These are phyloP conservation scores for Erinaceus europaeus DNA, from an alignment of 2,113 vertebrate genomes.

Conservation along the genomic window DNA sequence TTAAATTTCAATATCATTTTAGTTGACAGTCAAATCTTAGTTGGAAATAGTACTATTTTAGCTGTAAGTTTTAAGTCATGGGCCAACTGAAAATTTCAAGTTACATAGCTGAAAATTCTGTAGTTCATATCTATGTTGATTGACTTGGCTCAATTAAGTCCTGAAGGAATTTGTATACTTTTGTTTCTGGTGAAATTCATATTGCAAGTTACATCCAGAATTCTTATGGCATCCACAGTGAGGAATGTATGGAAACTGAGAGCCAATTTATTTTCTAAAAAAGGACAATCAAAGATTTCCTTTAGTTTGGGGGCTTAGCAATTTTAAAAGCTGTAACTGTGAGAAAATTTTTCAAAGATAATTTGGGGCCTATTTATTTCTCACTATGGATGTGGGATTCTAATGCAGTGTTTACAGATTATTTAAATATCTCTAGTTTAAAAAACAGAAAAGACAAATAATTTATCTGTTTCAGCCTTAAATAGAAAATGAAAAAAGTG, in stretches of 20 bases:
- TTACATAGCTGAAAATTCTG: constrained; percentile 18
- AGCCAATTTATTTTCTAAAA: constrained; percentile 32
- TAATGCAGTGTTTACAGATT: too few species aligned
- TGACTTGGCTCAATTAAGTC: constrained; percentile 3
- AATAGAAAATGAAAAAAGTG: too few species aligned
- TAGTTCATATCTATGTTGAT: not conserved
- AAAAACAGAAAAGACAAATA: too few species aligned
- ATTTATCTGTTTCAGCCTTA: too few species aligned
- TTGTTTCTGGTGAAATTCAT: constrained; percentile 41
- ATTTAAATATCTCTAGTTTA: too few species aligned
- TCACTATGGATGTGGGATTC: too few species aligned
- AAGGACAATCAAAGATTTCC: not conserved
- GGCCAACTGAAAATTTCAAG: constrained; percentile 28
- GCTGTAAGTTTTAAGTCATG: constrained; percentile 5
- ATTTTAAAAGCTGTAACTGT: too few species aligned
- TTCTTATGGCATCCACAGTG: not conserved
- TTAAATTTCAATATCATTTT: constrained; percentile 41
- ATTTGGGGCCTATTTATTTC: constrained; percentile 10
- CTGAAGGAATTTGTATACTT: not conserved
- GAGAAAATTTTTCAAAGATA: constrained; percentile 32
- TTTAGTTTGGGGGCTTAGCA: too few species aligned
- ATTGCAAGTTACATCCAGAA: not conserved
- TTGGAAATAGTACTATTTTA: constrained; percentile 16
- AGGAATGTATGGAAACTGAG: not conserved
- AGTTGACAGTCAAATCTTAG: constrained; percentile 24